These are phyloP conservation scores for Heterotis niloticus DNA, from an alignment of 2,113 vertebrate genomes.

Conservation along the genomic window DNA sequence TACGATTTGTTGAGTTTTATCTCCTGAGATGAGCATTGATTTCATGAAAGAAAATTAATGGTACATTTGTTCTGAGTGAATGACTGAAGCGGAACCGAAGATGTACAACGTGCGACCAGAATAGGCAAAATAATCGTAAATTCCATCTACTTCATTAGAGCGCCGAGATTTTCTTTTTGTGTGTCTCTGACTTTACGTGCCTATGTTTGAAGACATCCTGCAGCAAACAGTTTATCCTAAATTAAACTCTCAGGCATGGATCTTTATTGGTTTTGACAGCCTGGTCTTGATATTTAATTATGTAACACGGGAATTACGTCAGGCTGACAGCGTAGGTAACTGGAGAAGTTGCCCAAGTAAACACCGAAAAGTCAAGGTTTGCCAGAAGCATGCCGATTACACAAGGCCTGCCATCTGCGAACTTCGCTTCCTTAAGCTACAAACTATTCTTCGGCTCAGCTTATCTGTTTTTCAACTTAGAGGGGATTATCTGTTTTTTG, in stretches of 20 bases:
- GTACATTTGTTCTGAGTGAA: background rate
- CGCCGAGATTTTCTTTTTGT: background rate
- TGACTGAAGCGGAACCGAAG: background rate
- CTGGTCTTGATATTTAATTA: slow-evolving; percentile 21
- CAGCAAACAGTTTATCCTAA: slow-evolving; percentile 1
- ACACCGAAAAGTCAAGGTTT: background rate
- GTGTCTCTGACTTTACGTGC: too few species aligned
- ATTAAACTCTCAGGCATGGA: slow-evolving; percentile 12
- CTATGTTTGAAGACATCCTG: background rate
- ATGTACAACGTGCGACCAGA: background rate
- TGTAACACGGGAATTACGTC: background rate
- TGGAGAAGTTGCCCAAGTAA: background rate
- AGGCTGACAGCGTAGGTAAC: slow-evolving; percentile 12
- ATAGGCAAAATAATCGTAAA: background rate
- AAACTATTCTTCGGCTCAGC: background rate
- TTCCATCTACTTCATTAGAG: background rate
- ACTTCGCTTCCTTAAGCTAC: background rate
- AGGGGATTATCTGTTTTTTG: background rate
- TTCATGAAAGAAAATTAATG: slow-evolving; percentile 1
- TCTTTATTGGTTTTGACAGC: slow-evolving; percentile 12
- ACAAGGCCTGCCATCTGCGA: background rate
- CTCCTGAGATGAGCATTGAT: background rate
- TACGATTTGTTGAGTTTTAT: background rate
- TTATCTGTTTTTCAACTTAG: background rate
- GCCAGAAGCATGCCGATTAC: background rate